Percentiles rank a stretch among this genome's conserved stretches.
Evolutionary conservation across 2,113 vertebrate genomes (phyloP).

Genomic region (Labrus mixtus): DNA sequence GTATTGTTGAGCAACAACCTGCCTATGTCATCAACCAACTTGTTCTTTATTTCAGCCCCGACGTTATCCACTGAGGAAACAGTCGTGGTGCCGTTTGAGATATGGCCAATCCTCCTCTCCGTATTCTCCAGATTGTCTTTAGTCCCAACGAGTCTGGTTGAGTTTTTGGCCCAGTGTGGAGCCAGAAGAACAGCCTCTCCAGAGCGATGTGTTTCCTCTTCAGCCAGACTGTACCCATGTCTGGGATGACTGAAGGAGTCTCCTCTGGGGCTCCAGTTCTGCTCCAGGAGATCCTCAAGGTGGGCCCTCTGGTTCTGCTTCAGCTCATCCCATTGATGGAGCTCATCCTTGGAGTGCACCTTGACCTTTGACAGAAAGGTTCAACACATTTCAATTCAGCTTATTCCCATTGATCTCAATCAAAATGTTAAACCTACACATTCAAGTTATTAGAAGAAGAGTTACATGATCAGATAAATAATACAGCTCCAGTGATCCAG

Average conservation of each 20-base stretch:
- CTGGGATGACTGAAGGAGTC: conserved; percentile 65
- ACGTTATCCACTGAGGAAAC: conserved; percentile 34
- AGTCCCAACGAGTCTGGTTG: conserved; percentile 51
- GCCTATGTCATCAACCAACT: conserved; percentile 17
- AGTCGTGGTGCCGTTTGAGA: conserved; percentile 48
- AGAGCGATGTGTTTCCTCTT: conserved; percentile 38
- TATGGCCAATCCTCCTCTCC: conserved; percentile 13
- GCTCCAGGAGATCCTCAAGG: conserved; percentile 78
- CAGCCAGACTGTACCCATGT: conserved; percentile 59
- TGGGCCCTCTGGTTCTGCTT: conserved; percentile 82
- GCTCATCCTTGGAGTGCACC: conserved; percentile 78
- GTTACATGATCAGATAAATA: too few species aligned
- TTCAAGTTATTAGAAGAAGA: too few species aligned
- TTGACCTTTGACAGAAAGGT: conserved; percentile 61
- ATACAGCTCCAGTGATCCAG: too few species aligned
- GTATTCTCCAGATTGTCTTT: conserved; percentile 31
- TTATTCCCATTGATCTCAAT: neutral
- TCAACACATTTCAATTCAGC: neutral
- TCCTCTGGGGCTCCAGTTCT: conserved; percentile 77
- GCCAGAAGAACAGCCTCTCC: too few species aligned
- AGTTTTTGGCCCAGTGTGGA: conserved; percentile 73
- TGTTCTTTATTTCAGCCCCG: conserved; percentile 28
- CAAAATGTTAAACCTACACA: too few species aligned
- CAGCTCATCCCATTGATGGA: conserved; percentile 83
- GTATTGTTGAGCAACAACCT: conserved; percentile 30